These are phyloP conservation scores for Caenorhabditis virilis DNA, from an alignment of 2,888 invertebrate genomes.

Conservation along the genomic window DNA sequence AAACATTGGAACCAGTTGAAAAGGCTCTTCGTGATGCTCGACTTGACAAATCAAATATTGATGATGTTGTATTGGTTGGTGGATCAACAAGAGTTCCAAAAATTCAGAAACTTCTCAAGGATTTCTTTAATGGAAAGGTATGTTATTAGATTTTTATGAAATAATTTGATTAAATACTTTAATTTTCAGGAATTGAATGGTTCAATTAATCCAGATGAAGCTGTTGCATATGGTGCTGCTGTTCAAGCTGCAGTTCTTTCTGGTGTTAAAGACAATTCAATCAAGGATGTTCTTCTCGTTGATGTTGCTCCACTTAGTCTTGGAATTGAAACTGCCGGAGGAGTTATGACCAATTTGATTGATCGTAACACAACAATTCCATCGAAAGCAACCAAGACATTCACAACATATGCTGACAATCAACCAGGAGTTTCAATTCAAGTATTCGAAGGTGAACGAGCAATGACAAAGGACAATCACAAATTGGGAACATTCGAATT, in stretches of 20 bases:
- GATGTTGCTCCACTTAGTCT: constrained; percentile 89
- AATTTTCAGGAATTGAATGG: constrained; percentile 93
- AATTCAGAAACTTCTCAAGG: constrained; percentile 90
- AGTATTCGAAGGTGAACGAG: constrained; percentile 75
- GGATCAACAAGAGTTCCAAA: constrained; percentile 97
- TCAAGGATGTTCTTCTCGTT: constrained; percentile 75
- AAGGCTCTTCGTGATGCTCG: constrained; percentile 93
- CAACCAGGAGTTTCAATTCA: constrained; percentile 87
- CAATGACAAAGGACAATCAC: constrained; percentile 71
- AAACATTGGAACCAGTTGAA: constrained; percentile 94
- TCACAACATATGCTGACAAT: constrained; percentile 89
- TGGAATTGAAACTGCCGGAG: constrained; percentile 88
- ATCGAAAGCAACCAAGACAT: constrained; percentile 71
- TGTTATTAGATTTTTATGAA: no score
- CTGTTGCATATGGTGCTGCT: constrained; percentile 87
- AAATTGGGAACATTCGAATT: constrained; percentile 67
- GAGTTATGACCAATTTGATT: constrained; percentile 90
- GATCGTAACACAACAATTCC: constrained; percentile 74
- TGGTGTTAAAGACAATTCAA: constrained; percentile 39
- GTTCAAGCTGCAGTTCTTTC: constrained; percentile 50
- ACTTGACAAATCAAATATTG: constrained; percentile 80
- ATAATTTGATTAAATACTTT: no score
- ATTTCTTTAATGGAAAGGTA: constrained; percentile 84
- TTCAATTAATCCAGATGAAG: constrained; percentile 91
- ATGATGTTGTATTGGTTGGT: constrained; percentile 76